Conservation (phyloP, 2,888 invertebrate genomes). For the Phalera bucephala region DNA sequence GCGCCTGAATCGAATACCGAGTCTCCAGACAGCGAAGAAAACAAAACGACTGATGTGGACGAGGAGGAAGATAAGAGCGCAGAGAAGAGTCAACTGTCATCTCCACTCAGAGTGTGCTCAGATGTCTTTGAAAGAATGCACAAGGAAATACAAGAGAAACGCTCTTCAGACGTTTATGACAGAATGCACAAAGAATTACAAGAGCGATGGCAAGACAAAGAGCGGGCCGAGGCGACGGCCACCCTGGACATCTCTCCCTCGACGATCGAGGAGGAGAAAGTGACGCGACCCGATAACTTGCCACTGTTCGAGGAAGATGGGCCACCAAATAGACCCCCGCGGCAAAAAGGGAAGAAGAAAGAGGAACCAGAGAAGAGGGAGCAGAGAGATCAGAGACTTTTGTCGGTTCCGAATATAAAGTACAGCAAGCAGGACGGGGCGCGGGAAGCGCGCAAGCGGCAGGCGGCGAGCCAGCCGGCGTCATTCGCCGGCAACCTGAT, state of each 20-base stretch:
- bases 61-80: slow-evolving; percentile 24
- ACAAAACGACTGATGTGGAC: slow-evolving; percentile 23
- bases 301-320: slow-evolving; percentile 73
- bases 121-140: slow-evolving; percentile 73
- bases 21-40: slow-evolving; percentile 37
- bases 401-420: slow-evolving; percentile 91
- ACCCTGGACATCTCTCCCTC: slow-evolving; percentile 38
- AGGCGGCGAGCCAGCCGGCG: slow-evolving; percentile 72
- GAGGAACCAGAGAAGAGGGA: slow-evolving; percentile 45
- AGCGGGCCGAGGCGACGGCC: slow-evolving; percentile 44
- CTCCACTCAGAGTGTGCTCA: slow-evolving; percentile 63
- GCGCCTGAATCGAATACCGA: slow-evolving; percentile 30
- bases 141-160: slow-evolving; percentile 60
- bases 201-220: slow-evolving; percentile 67
- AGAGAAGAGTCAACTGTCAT: slow-evolving; percentile 35
- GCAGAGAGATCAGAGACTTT: slow-evolving; percentile 86
- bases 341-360: slow-evolving; percentile 66
- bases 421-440: slow-evolving; percentile 76
- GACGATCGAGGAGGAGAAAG: slow-evolving; percentile 35
- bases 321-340: slow-evolving; percentile 68
- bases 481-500: slow-evolving; percentile 89
- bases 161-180: slow-evolving; percentile 60
- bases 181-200: slow-evolving; percentile 74
- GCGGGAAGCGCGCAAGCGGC: slow-evolving; percentile 66
- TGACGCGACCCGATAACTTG: slow-evolving; percentile 84